Evolutionary conservation across 2,797 vertebrate genomes (phyloP).

Genomic region (Nasua narica): DNA sequence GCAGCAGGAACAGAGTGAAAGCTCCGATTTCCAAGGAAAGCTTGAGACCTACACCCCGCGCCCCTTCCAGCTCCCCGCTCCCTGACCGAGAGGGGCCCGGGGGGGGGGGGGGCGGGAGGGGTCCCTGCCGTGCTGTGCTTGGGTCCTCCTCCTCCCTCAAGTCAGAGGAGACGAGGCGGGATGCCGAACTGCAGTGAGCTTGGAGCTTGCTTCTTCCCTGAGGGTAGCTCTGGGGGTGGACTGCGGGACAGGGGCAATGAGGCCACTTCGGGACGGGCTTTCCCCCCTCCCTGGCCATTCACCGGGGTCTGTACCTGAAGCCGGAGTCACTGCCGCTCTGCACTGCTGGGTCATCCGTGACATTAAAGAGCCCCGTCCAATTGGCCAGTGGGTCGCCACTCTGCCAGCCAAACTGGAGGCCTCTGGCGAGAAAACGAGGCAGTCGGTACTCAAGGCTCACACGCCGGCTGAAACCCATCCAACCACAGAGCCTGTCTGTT

Average conservation of each 20-base stretch:
- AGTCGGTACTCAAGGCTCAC: constrained; percentile 88
- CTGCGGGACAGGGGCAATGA: neutral
- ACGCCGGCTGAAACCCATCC: constrained; percentile 62
- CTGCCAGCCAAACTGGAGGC: constrained; percentile 99
- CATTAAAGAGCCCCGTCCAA: constrained; percentile 98
- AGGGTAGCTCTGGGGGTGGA: neutral
- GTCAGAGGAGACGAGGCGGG: neutral
- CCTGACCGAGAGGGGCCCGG: neutral
- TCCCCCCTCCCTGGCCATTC: constrained; percentile 24
- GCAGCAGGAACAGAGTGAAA: neutral
- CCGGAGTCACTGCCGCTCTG: constrained; percentile 95
- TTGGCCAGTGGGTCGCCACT: constrained; percentile 97
- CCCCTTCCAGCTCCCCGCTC: accelerated
- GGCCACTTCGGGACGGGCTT: neutral
- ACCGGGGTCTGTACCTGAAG: constrained; percentile 94
- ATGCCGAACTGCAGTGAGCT: neutral
- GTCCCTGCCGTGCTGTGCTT: neutral
- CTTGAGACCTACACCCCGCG: neutral
- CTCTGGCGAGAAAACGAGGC: constrained; percentile 98
- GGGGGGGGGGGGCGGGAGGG: too few relatives aligned
- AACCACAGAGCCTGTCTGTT: constrained; percentile 20
- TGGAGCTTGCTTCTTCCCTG: neutral
- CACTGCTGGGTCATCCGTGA: constrained; percentile 94
- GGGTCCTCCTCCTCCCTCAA: neutral
- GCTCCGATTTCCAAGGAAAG: neutral